Conservation (phyloP, 2,797 vertebrate genomes). For the Crocodylus rhombifer region DNA sequence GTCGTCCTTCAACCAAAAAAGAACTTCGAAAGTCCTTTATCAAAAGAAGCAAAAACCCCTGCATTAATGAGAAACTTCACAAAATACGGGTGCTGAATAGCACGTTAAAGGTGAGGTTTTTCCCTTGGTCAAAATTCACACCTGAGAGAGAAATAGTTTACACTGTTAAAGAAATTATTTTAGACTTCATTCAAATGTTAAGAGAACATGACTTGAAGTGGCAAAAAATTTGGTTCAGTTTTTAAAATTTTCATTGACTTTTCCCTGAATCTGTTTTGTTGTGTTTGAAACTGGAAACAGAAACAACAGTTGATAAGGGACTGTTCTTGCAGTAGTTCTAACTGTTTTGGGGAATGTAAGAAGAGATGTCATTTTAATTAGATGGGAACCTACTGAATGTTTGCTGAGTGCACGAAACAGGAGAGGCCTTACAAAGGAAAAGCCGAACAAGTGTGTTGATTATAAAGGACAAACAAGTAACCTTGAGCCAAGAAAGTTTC, state of each 20-base stretch:
- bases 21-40: slow-evolving; percentile 95
- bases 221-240: neutral
- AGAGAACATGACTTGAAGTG: slow-evolving; percentile 15
- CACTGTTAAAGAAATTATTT: neutral
- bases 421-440: slow-evolving; percentile 5
- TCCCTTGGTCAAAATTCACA: neutral
- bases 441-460: neutral
- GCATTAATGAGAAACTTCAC: slow-evolving; percentile 94
- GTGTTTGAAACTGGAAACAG: slow-evolving; percentile 21
- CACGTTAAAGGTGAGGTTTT: slow-evolving; percentile 92
- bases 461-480: slow-evolving; percentile 47
- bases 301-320: slow-evolving; percentile 36
- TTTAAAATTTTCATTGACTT: slow-evolving; percentile 5
- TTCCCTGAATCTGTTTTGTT: neutral
- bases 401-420: neutral
- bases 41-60: slow-evolving; percentile 94
- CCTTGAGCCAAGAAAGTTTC: slow-evolving; percentile 56
- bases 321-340: slow-evolving; percentile 36
- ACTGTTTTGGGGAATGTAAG: slow-evolving; percentile 48
- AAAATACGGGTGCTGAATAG: slow-evolving; percentile 93
- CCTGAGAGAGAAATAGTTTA: neutral
- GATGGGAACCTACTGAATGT: slow-evolving; percentile 28
- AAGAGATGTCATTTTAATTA: slow-evolving; percentile 11
- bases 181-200: slow-evolving; percentile 12
- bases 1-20: slow-evolving; percentile 92